Conservation (phyloP, 2,888 invertebrate species). For the Megamerina dolium region DNA sequence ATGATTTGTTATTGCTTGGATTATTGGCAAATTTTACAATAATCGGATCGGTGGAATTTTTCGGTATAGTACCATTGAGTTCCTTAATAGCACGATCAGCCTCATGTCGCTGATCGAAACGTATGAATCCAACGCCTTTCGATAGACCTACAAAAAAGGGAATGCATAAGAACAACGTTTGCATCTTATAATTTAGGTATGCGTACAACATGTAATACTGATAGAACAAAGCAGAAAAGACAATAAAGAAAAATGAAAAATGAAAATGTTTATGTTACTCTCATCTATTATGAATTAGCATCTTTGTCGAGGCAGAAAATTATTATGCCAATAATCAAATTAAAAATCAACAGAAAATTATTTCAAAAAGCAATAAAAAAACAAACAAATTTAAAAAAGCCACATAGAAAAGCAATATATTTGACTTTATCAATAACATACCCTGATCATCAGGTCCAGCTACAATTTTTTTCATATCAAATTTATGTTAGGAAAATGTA, state of each 20-base stretch:
- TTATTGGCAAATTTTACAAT: conserved; percentile 95
- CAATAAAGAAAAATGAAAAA: conserved; percentile 17
- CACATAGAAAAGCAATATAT: no score
- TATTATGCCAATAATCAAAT: no score
- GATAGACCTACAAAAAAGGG: conserved; percentile 68
- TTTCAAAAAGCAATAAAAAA: no score
- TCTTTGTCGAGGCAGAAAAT: no score
- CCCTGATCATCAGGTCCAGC: conserved; percentile 54
- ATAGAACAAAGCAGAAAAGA: conserved; percentile 17
- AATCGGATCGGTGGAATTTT: conserved; percentile 83
- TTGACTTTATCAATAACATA: no score
- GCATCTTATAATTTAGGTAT: no score
- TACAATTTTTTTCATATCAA: conserved; percentile 15
- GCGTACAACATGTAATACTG: no score
- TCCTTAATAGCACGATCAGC: conserved; percentile 89
- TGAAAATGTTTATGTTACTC: no score
- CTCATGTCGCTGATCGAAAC: conserved; percentile 87
- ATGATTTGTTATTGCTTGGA: conserved; percentile 78
- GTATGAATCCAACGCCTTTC: conserved; percentile 91
- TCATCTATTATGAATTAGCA: no score
- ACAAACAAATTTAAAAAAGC: no score
- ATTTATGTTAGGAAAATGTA: conserved; percentile 18
- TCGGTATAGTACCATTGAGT: conserved; percentile 83
- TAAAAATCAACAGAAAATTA: no score
- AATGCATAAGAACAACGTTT: no score